Evolutionary conservation across 1,140 invertebrate genomes (phyloP), one percentile per base, ranked within the genome.

Genomic region (Frieseomelitta varia): DNA sequence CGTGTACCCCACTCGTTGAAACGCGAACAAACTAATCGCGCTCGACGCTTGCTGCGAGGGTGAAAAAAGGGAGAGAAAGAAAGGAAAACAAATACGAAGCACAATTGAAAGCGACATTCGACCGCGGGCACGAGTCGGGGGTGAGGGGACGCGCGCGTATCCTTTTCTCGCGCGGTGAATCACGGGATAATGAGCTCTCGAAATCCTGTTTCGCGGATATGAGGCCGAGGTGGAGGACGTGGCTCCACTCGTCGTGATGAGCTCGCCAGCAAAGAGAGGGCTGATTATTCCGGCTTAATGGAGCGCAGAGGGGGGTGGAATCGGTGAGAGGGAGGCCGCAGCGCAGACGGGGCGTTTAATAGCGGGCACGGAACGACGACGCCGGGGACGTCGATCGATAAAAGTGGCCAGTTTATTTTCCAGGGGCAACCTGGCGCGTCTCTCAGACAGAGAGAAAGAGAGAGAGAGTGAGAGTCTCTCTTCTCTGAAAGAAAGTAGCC

Each of bases 401-500:
- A 89, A 89, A 89, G 85, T 89, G 81, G 81, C 88, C 81, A 84
- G 81, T 89, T 88, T 88, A 88, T 89, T 89, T 89, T 89, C 85
- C 85, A 80, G 65, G 65, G 77, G 78, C 69, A 84, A 72, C 65
- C 65, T 71, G 76, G 27, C 55, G 58, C 39, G 19, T 27, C 72
- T n/a, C 30, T 75, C 74, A 56, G 6, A 56, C 3, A 56, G 19
- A 87, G 85, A 73, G 74, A 71, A n/a, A 75, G 11, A 34, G 30
- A 79, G n/a, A 8, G n/a, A 53, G 17, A 12, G 30, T 1, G 12
- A 17, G 8, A 47, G 10, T 11, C 11, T 8, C 19, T n/a, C 39
- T 24, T 21, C 6, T n/a, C 24, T 8, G 17, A 75, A 55, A 76
- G 47, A 47, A 63, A 63, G 14, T 6, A 21, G 63, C 10, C 30